Base-by-base conservation (phyloP, 2,113 vertebrate genomes). In the Sylvia atricapilla region DNA sequence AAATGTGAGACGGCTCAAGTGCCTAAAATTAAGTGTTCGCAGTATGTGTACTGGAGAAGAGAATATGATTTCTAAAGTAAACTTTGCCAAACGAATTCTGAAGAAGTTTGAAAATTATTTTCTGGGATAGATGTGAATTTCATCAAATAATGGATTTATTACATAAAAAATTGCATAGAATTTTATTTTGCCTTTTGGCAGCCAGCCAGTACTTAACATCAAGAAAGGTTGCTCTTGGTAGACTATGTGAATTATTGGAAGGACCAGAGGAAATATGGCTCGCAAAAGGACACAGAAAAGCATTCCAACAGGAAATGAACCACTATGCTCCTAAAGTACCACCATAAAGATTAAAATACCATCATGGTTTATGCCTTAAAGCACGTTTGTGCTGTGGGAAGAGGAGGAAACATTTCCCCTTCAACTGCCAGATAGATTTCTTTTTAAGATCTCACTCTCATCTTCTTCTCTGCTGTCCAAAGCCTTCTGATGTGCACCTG, bases 371-470 rank as follows among this genome's bases (percentile, higher is more conserved):
- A 9, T 50, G 14, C 9, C 6, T 37, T 60, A 43, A 76, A 72
- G 43, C 21, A 58, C 0, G 0, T 49, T 23, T 2, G 3, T 46
- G 39, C 15, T 72, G 33, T 64, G 35, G 28, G 16, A 20, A 64
- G 33, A 35, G 4, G 15, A 27, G 8, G 5, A 5, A 14, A 64
- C 13, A 44, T 75, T 33, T 46, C 23, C 49, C 20, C 52, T 79
- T 60, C 49, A 39, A 8, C 30, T 77, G 52, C 33, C 68, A 59
- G 76, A 80, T 19, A 62, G 81, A 59, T 52, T 37, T 7, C 28
- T 50, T n/a, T n/a, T n/a, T n/a, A n/a, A n/a, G n/a, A 15, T 19
- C 17, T 56, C 17, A 47, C 49, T 80, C 9, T 12, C 20, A 0
- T 8, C 15, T 79, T 58, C 50, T 41, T 33, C 10, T 66, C 46